Percentiles rank a stretch among this genome's conserved stretches.
phyloP scores from a whole-genome alignment of 2,888 invertebrate genomes.

The Ashinkailepas kermadecensis region DNA sequence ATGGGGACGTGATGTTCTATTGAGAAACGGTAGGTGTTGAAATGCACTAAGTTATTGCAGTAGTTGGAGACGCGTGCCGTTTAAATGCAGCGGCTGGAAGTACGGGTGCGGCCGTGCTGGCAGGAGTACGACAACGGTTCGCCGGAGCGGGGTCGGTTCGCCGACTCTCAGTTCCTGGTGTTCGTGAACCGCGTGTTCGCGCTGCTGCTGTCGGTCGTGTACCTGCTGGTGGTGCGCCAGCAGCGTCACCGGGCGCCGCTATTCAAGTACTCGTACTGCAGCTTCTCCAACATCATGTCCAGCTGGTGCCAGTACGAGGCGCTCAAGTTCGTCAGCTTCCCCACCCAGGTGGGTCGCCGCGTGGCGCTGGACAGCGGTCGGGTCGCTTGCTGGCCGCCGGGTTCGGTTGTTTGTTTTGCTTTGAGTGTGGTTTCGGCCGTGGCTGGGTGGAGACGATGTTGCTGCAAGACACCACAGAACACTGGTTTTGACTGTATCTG shows the following conservation, averaged over 20 bases:
- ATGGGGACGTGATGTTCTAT: too few species aligned
- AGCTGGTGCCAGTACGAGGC: conserved; percentile 99
- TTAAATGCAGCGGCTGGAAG: too few species aligned
- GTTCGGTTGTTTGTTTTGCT: too few species aligned
- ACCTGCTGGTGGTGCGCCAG: conserved; percentile 47
- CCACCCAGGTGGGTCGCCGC: conserved; percentile 68
- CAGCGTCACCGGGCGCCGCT: conserved; percentile 73
- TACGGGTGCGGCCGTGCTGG: conserved; percentile 27
- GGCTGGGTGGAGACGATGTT: too few species aligned
- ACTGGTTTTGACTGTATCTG: too few species aligned
- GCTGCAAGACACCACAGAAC: too few species aligned
- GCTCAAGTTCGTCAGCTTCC: conserved; percentile 94
- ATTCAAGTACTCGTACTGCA: conserved; percentile 91
- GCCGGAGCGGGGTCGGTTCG: conserved; percentile 63
- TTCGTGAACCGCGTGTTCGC: conserved; percentile 90
- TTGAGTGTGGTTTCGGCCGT: too few species aligned
- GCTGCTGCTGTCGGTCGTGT: conserved; percentile 59
- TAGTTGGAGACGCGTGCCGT: too few species aligned
- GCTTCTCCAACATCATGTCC: conserved; percentile 93
- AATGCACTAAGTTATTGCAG: too few species aligned
- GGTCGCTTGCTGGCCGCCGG: too few species aligned
- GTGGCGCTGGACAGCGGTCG: neutral
- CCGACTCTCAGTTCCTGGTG: conserved; percentile 93
- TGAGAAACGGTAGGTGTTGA: too few species aligned
- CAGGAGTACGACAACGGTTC: conserved; percentile 57